phyloP scores from a whole-genome alignment of 2,797 vertebrate species.

The Eulemur coronatus region DNA sequence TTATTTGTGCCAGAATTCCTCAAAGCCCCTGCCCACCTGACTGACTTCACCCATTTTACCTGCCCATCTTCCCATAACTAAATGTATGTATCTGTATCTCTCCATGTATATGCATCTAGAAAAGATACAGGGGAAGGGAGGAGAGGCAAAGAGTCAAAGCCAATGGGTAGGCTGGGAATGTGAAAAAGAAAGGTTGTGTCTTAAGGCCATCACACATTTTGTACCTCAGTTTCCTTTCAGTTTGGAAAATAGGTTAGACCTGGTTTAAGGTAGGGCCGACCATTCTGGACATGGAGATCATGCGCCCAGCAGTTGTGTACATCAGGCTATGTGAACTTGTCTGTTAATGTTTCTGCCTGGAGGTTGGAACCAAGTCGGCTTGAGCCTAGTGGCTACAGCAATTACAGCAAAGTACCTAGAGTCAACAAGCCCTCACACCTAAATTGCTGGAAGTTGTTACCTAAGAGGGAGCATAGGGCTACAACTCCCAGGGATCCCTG shows the following conservation, averaged over 20 bases:
- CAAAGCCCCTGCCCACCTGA: neutral
- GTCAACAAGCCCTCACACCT: neutral
- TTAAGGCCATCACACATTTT: neutral
- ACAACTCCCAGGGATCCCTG: neutral
- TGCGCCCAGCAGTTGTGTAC: neutral
- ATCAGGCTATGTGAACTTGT: neutral
- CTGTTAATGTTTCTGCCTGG: slow-evolving; percentile 13
- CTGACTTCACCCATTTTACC: neutral
- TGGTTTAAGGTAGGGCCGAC: neutral
- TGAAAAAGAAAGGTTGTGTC: neutral
- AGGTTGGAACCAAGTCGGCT: slow-evolving; percentile 22
- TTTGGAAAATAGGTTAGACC: neutral
- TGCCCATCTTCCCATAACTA: neutral
- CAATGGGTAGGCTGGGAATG: neutral
- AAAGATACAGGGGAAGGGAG: neutral
- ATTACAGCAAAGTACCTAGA: neutral
- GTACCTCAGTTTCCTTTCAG: neutral
- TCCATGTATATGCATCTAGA: neutral
- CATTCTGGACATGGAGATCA: neutral
- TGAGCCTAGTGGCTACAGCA: neutral
- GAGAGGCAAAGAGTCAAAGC: neutral
- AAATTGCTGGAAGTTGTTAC: neutral
- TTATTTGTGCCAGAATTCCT: neutral
- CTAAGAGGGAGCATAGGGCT: neutral
- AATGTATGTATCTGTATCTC: neutral